Evolutionary conservation across 1,140 invertebrate genomes (phyloP), one percentile per base, ranked within the genome.

Genomic region (Onthophagus taurus): DNA sequence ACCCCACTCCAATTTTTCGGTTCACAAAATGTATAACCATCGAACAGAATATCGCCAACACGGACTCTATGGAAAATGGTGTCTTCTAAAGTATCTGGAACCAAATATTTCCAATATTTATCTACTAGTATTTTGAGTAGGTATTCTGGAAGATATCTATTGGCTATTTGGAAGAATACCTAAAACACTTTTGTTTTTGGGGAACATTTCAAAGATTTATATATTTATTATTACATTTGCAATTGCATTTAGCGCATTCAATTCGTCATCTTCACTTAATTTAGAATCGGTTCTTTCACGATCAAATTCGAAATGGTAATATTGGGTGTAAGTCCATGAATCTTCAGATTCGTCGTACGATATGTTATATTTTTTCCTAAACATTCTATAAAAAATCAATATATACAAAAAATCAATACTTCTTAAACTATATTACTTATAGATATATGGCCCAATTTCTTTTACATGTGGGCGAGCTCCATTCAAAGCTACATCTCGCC

Each of bases 391-490:
- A n/a, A n/a, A n/a, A n/a, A n/a, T n/a, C n/a, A n/a, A n/a, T n/a
- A n/a, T n/a, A n/a, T n/a, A n/a, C n/a, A n/a, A n/a, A n/a, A n/a
- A n/a, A n/a, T n/a, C n/a, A n/a, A n/a, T n/a, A n/a, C n/a, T n/a
- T n/a, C n/a, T n/a, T n/a, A n/a, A n/a, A n/a, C n/a, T n/a, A n/a
- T n/a, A n/a, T n/a, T 66, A 86, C 83, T 83, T 77, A 60, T 83
- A 86, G 57, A 77, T 74, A 63, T 74, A 86, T 2, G 83, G 83
- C 33, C 84, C 83, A 5, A 86, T 54, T 73, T 88, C 80, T 52
- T 83, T 66, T 0, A 87, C 49, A 7, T 72, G 71, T 0, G 83
- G 81, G 26, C n/a, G 49, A 13, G 51, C 51, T 4, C 61, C 58
- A 20, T 56, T 54, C 2, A 23, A 67, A 31, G 56, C 53, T 5